Conservation (phyloP, 2,888 invertebrate genomes). For the Rhaphigaster nebulosa region DNA sequence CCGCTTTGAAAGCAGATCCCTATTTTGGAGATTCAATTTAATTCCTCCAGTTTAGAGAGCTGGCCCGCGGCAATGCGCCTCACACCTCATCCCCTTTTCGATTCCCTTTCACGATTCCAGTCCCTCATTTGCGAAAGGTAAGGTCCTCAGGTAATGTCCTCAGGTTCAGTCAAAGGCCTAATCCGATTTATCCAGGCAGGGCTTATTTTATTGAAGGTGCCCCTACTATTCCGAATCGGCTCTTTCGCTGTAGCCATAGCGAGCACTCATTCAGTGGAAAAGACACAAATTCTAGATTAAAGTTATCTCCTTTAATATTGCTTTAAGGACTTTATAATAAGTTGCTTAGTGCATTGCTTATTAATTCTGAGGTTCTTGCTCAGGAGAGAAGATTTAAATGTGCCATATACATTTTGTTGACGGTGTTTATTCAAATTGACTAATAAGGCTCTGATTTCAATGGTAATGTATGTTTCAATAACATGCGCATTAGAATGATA, state of each 20-base stretch:
- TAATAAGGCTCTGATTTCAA: no score
- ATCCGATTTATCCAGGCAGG: neutral
- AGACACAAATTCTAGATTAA: neutral
- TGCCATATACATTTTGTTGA: no score
- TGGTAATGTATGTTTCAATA: no score
- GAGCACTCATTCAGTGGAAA: neutral
- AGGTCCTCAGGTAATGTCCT: neutral
- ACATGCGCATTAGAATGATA: no score
- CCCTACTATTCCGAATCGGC: neutral
- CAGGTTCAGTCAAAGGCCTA: neutral
- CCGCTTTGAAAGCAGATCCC: neutral
- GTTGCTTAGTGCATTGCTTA: no score
- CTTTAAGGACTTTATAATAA: neutral
- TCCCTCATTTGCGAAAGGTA: neutral
- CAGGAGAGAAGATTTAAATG: no score
- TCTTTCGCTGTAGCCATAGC: no score
- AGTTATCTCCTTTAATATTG: neutral
- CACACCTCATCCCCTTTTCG: neutral
- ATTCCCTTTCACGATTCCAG: neutral
- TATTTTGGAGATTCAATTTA: neutral
- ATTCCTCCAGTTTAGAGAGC: neutral
- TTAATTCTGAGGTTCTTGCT: no score
- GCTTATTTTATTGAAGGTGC: slow-evolving; percentile 1
- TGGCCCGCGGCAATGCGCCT: neutral
- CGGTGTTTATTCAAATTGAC: no score